A percentile compares a stretch with the other conserved stretches of the same genome.
Conservation (phyloP, 2,888 invertebrate species). For the Vannuccia rotundouncinata region DNA sequence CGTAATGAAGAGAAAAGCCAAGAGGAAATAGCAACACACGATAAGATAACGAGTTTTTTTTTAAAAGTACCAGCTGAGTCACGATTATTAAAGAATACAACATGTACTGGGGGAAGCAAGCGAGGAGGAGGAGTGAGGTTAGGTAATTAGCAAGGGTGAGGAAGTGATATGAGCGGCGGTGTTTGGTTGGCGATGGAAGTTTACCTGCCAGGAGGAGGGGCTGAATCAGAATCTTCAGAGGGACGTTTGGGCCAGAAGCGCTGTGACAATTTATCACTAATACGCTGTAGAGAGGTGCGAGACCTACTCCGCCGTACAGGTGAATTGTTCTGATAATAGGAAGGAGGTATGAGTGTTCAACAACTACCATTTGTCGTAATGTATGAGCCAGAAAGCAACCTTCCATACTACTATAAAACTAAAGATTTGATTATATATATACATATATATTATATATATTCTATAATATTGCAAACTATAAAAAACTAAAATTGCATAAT, state of each 20-base stretch:
- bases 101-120: neutral
- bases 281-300: slow-evolving; percentile 22
- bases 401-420: neutral
- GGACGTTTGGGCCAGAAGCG: slow-evolving; percentile 21
- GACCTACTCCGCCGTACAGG: slow-evolving; percentile 16
- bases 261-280: slow-evolving; percentile 15
- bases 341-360: no score
- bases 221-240: neutral
- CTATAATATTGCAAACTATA: no score
- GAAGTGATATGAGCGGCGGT: neutral
- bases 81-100: neutral
- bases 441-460: no score
- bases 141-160: neutral
- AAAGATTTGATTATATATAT: no score
- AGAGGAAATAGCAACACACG: no score
- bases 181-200: neutral
- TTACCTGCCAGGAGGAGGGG: slow-evolving; percentile 14
- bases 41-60: no score
- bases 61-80: neutral
- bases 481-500: no score
- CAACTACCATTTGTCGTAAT: no score
- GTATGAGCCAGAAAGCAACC: neutral
- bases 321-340: neutral
- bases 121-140: neutral
- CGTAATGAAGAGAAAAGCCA: no score